Base-by-base conservation (phyloP, 2,797 vertebrate species). In the Bradypodion ventrale region DNA sequence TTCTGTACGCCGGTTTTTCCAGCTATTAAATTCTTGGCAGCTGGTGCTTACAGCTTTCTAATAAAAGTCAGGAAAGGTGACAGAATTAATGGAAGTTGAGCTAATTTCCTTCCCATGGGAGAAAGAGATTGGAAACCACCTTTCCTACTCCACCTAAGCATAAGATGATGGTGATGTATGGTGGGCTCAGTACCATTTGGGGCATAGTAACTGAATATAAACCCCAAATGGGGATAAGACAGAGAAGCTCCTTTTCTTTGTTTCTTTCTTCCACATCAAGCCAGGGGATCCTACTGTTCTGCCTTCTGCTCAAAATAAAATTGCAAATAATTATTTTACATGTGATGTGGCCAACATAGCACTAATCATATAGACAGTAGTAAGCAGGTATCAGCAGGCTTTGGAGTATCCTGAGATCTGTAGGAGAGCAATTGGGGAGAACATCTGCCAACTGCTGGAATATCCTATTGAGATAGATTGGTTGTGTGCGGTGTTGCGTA, bases 21-120 rank as follows among this genome's bases (percentile, higher is more conserved):
- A 63, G 63, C 49, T 76, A 72, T 85, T 87, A 66, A 32, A 73
- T 80, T 85, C 70, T 79, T 75, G 76, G 62, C 69, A 83, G 46
- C 49, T 49, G 40, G 29, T 42, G 32, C 72, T 75, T 60, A 62
- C 60, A 63, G 49, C 62, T 79, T 68, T 68, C 32, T 59, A 87
- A 83, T 83, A 83, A 75, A 83, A 83, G n/a, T 75, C 76, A 75
- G 40, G n/a, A 60, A 59, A 79, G 29, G 32, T 68, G n/a, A 46
- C 35, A 62, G 78, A 77, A 82, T 77, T 77, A 85, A 69, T 80
- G 52, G 75, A 81, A 81, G 79, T 40, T 60, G 75, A 40, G 27
- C 37, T 69, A 69, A 52, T 70, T 27, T 75, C 52, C 40, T 77
- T 23, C 32, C 52, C 25, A 37, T 16, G 52, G 52, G 49, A 81